These are phyloP conservation scores for Calypte anna DNA, from an alignment of 2,113 vertebrate genomes.

Conservation along the genomic window DNA sequence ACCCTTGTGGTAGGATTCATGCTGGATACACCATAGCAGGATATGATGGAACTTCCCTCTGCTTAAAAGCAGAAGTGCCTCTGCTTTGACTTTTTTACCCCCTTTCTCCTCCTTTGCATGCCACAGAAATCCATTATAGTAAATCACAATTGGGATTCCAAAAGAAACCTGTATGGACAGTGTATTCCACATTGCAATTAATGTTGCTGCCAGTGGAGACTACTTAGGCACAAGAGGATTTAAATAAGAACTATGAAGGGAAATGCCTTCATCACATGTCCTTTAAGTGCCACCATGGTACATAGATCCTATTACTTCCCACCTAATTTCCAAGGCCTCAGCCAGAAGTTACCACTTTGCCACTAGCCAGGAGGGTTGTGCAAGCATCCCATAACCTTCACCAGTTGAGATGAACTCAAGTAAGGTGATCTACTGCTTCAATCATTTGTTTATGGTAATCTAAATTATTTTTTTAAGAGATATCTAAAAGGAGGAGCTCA, in stretches of 20 bases:
- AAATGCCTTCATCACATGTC: background rate
- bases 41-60: background rate
- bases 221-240: background rate
- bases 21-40: background rate
- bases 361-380: background rate
- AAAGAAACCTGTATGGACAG: background rate
- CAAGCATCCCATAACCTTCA: background rate
- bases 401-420: background rate
- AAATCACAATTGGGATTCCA: background rate
- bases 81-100: background rate
- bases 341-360: background rate
- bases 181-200: background rate
- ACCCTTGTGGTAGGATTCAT: background rate
- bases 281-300: background rate
- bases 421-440: background rate
- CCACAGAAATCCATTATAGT: background rate
- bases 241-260: background rate
- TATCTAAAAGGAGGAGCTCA: background rate
- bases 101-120: background rate
- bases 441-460: background rate
- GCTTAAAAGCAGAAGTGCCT: background rate
- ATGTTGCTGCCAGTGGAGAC: background rate
- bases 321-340: background rate
- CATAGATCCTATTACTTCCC: background rate
- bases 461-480: background rate